Evolutionary conservation across 2,888 invertebrate genomes (phyloP).

Genomic region (Aphrophora alni): DNA sequence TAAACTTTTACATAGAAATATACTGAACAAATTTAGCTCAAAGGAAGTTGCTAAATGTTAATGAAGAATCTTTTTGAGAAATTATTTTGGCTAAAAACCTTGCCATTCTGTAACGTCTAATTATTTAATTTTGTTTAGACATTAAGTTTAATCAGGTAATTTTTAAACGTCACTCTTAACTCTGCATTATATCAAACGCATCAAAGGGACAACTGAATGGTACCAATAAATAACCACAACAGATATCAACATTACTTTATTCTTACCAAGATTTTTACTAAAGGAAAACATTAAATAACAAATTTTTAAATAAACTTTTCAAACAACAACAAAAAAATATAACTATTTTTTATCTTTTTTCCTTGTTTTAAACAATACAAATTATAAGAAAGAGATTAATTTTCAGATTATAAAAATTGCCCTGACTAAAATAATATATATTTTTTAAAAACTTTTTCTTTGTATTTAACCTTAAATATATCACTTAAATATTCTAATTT

Average conservation of each 20-base stretch:
- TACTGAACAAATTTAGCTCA: no score
- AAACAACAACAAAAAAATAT: not conserved
- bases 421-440: not conserved
- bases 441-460: not conserved
- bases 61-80: no score
- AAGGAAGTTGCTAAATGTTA: no score
- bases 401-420: not conserved
- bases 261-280: not conserved
- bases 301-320: not conserved
- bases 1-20: no score
- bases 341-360: not conserved
- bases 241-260: not conserved
- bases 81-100: no score
- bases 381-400: not conserved
- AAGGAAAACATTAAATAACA: not conserved
- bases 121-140: no score
- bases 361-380: not conserved
- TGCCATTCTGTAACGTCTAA: no score
- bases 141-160: no score
- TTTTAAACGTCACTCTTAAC: no score
- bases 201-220: not conserved
- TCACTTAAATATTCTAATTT: not conserved
- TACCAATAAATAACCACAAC: not conserved
- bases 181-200: no score
- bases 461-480: not conserved